These are phyloP conservation scores for Rhamnusium bicolor DNA, from an alignment of 2,888 invertebrate species.

Conservation along the genomic window DNA sequence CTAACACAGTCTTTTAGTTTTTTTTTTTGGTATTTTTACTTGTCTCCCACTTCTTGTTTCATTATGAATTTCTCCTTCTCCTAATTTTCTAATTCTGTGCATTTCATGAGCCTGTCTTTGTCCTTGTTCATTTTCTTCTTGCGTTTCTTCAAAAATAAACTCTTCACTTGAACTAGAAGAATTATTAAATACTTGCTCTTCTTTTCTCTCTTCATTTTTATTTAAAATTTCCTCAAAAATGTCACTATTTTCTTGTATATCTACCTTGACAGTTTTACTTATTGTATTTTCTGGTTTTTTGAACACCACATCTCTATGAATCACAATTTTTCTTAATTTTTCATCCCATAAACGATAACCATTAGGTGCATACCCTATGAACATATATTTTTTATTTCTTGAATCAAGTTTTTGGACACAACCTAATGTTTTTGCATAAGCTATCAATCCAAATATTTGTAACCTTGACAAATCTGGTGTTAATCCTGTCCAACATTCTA, in stretches of 20 bases:
- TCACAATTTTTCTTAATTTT: constrained; percentile 27
- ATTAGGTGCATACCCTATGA: constrained; percentile 48
- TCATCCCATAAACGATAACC: constrained; percentile 43
- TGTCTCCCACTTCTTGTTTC: constrained; percentile 17
- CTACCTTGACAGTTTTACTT: neutral
- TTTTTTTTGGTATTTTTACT: constrained; percentile 34
- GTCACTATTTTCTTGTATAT: neutral
- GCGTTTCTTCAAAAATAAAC: neutral
- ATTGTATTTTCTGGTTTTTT: constrained; percentile 24
- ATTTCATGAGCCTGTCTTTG: neutral
- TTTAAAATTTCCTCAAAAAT: no score
- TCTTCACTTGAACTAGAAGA: no score
- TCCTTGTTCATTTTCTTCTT: neutral
- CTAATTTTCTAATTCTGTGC: neutral
- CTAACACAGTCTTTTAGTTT: constrained; percentile 29
- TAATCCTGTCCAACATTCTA: constrained; percentile 56
- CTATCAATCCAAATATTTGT: constrained; percentile 58
- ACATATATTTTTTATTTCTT: constrained; percentile 52
- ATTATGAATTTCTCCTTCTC: constrained; percentile 6
- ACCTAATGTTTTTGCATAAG: constrained; percentile 53
- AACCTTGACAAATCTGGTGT: constrained; percentile 57
- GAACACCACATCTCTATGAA: constrained; percentile 44
- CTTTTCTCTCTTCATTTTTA: no score
- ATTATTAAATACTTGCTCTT: no score
- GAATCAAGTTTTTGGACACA: constrained; percentile 56